These are phyloP conservation scores for Sepiola atlantica DNA, from an alignment of 2,888 invertebrate genomes.

Conservation along the genomic window DNA sequence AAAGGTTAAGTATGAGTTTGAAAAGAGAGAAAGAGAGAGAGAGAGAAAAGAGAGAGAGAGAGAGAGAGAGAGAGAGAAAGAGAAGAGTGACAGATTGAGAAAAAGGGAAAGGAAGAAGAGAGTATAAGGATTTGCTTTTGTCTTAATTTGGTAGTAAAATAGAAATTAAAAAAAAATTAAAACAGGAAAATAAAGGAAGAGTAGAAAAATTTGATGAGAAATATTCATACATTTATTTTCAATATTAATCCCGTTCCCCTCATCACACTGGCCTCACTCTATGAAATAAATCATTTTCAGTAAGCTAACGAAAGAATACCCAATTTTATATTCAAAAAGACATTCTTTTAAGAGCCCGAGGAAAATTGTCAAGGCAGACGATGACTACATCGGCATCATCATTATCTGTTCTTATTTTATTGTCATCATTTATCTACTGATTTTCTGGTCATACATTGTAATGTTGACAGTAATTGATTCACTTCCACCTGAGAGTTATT, in stretches of 20 bases:
- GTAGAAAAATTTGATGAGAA: neutral
- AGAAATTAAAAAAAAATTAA: neutral
- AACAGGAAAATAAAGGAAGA: neutral
- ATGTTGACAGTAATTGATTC: neutral
- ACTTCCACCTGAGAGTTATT: too few relatives aligned
- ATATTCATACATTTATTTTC: neutral
- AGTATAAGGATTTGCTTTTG: neutral
- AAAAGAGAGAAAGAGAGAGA: too few relatives aligned
- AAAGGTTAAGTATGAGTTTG: too few relatives aligned
- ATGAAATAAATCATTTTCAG: neutral
- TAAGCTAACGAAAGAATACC: neutral
- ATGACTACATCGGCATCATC: neutral
- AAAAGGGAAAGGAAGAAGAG: neutral
- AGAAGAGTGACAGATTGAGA: neutral
- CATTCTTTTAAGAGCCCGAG: neutral
- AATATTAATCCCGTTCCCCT: neutral
- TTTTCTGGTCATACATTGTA: neutral
- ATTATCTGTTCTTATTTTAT: neutral
- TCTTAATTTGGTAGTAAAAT: constrained; percentile 9
- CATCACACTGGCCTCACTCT: neutral
- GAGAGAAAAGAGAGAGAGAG: neutral
- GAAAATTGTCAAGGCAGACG: neutral
- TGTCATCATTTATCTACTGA: neutral
- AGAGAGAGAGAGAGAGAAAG: neutral
- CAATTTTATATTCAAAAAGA: neutral